Evolutionary conservation across 1,140 invertebrate species (phyloP), one percentile per base, ranked within the genome.

Genomic region (Drosophila prosaltans): DNA sequence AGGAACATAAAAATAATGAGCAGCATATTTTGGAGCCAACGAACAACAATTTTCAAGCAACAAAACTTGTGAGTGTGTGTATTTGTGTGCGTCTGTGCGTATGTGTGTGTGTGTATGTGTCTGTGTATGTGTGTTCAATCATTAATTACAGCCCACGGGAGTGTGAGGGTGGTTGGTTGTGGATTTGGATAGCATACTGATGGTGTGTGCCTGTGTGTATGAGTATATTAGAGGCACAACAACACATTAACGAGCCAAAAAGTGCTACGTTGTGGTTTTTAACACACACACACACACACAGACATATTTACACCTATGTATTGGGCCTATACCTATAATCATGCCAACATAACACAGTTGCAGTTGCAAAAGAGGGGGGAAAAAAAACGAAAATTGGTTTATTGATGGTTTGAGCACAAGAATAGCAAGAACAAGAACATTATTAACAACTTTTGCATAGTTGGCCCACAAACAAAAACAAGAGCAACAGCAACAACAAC

Each of bases 221-320:
- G 55, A 36, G 61, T 63, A 39, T 67, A 59, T 69, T 61, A 59
- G 60, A 45, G 60, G 43, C 43, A 74, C 60, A 69, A 67, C 75
- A 66, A 80, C 83, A 86, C 83, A 88, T 88, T 86, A 83, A 86
- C 80, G 81, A 78, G 80, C 83, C 84, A 80, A 88, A 86, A 88
- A 88, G 73, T 88, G 83, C 84, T 75, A 72, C 84, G 83, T 88
- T 88, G 80, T 88, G 83, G 83, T 69, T 88, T 88, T 40, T 45
- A 51, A 45, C 43, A 61, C 41, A 59, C 63, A 48, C 69, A 64
- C 16, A 63, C 40, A 39, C 67, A 60, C 45, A 48, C 48, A 16
- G 16, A 45, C 24, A 60, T 30, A 39, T 45, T n/a, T 30, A 24
- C 30, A n/a, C 16, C 21, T 51, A 51, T 51, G 45, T 51, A 24